These are phyloP conservation scores for Babyrousa celebensis DNA, from an alignment of 2,797 vertebrate genomes.

Conservation along the genomic window DNA sequence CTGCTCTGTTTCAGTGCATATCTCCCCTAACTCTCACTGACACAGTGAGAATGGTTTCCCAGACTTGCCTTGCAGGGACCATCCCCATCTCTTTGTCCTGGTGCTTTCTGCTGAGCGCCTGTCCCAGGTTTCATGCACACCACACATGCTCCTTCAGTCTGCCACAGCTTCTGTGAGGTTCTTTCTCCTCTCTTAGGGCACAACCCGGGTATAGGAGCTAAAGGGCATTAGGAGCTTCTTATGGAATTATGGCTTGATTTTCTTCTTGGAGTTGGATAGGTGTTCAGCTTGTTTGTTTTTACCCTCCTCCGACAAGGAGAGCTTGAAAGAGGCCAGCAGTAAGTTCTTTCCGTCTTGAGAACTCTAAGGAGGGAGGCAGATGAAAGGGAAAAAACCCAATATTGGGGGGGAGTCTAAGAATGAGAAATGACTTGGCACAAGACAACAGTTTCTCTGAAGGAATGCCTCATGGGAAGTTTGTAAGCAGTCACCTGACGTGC, in stretches of 20 bases:
- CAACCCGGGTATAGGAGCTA: not conserved
- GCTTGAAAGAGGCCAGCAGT: not conserved
- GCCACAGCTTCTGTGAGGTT: not conserved
- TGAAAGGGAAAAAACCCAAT: not conserved
- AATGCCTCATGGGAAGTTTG: not conserved
- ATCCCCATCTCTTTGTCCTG: not conserved
- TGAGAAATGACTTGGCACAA: not conserved
- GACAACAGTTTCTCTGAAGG: not conserved
- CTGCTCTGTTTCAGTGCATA: slow-evolving; percentile 51
- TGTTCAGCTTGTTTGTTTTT: not conserved
- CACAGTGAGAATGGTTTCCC: slow-evolving; percentile 57
- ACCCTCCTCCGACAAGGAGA: not conserved
- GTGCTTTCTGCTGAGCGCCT: slow-evolving; percentile 1
- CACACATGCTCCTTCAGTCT: not conserved
- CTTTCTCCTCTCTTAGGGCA: not conserved
- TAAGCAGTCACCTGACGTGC: not conserved
- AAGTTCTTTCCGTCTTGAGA: slow-evolving; percentile 60
- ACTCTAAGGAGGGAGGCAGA: not conserved
- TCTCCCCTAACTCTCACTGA: slow-evolving; percentile 68
- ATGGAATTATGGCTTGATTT: slow-evolving; percentile 23
- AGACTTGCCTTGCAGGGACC: not conserved
- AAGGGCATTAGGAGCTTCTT: not conserved
- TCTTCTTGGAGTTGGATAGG: not conserved
- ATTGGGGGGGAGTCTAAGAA: not conserved
- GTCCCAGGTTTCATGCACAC: not conserved